Conservation (phyloP, 2,888 invertebrate species). For the Stenolophus ochropezus region DNA sequence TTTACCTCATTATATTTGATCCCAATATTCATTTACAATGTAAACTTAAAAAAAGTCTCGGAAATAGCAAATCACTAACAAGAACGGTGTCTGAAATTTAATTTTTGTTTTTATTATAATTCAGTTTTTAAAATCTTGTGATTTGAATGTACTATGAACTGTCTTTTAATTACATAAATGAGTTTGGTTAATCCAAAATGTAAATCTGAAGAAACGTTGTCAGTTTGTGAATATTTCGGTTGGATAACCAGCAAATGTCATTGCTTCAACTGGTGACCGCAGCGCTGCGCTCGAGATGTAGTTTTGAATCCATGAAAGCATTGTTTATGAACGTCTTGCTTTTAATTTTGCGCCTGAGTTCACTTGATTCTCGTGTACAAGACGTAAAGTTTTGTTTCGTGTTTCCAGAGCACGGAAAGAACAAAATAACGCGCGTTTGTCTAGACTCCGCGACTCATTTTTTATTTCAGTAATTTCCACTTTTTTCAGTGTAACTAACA, state of each 20-base stretch:
- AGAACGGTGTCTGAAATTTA: too few relatives aligned
- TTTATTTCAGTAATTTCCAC: slow-evolving; percentile 40
- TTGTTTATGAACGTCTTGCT: slow-evolving; percentile 52
- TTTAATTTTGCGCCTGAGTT: slow-evolving; percentile 58
- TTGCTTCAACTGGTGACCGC: not conserved
- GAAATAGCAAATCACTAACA: too few relatives aligned
- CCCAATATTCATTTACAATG: too few relatives aligned
- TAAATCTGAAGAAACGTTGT: not conserved
- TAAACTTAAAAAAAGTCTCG: too few relatives aligned
- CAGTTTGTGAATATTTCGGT: not conserved
- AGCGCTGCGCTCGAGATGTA: not conserved
- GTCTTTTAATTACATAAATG: too few relatives aligned
- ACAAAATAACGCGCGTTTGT: slow-evolving; percentile 44
- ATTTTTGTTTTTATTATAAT: too few relatives aligned
- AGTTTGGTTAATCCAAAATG: not conserved
- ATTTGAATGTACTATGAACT: too few relatives aligned
- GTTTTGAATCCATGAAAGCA: slow-evolving; percentile 28
- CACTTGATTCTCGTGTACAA: slow-evolving; percentile 52
- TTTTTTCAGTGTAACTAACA: slow-evolving; percentile 35
- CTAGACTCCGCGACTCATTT: slow-evolving; percentile 46
- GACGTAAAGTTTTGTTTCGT: slow-evolving; percentile 46
- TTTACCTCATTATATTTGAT: too few relatives aligned
- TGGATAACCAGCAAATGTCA: not conserved
- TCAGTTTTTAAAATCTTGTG: too few relatives aligned
- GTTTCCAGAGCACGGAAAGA: slow-evolving; percentile 47